Conservation (phyloP, 2,797 vertebrate genomes). For the Staurois parvus region DNA sequence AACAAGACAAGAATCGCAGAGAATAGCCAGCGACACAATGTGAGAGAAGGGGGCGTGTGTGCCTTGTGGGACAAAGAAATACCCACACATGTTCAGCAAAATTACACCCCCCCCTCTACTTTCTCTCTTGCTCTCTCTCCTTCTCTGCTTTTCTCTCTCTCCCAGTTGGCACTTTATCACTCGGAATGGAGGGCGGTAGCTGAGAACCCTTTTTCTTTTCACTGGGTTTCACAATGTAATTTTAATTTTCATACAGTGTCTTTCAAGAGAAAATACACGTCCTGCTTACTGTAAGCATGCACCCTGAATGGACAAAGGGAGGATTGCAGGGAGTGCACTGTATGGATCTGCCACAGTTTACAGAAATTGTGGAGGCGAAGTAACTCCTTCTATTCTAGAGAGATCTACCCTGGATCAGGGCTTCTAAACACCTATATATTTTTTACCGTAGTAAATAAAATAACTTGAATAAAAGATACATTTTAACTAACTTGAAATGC, state of each 20-base stretch:
- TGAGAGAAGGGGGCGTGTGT: slow-evolving; percentile 38
- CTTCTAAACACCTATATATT: too few species aligned
- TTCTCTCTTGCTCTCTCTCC: slow-evolving; percentile 19
- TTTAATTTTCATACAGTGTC: slow-evolving; percentile 58
- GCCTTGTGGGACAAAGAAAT: slow-evolving; percentile 58
- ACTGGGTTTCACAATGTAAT: slow-evolving; percentile 51
- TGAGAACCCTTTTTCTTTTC: slow-evolving; percentile 48
- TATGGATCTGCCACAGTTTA: slow-evolving; percentile 23
- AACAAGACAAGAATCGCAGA: slow-evolving; percentile 54
- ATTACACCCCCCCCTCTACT: slow-evolving; percentile 47
- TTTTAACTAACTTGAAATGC: too few species aligned
- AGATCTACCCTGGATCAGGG: too few species aligned
- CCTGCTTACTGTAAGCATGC: slow-evolving; percentile 48
- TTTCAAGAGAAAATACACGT: slow-evolving; percentile 51
- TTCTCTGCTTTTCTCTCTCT: slow-evolving; percentile 37
- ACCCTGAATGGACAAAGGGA: slow-evolving; percentile 46
- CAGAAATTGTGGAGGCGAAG: slow-evolving; percentile 21
- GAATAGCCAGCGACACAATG: slow-evolving; percentile 51
- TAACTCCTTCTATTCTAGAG: slow-evolving; percentile 26
- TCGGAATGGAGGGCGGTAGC: slow-evolving; percentile 37
- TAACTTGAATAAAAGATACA: too few species aligned
- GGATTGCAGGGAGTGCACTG: slow-evolving; percentile 32
- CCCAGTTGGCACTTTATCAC: slow-evolving; percentile 49
- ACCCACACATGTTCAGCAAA: slow-evolving; percentile 60
- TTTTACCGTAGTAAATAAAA: too few species aligned